These are phyloP conservation scores for Ceyx erithaca DNA, from an alignment of 2,797 vertebrate genomes.

Conservation along the genomic window DNA sequence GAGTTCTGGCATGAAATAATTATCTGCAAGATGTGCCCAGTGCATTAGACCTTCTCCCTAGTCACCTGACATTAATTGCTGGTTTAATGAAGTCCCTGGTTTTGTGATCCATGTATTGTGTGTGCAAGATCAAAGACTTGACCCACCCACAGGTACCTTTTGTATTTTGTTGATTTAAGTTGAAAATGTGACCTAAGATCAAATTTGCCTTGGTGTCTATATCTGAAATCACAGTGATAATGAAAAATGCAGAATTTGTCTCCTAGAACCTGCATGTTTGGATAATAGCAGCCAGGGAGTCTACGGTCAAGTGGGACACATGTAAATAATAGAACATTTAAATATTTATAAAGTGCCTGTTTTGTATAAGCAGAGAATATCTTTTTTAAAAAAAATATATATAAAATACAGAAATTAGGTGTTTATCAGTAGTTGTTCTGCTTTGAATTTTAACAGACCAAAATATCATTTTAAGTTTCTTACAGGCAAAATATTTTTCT, in stretches of 20 bases:
- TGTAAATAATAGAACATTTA: conserved; percentile 63
- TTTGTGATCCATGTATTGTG: conserved; percentile 15
- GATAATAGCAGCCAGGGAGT: neutral
- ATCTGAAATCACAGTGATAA: neutral
- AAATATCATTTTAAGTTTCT: neutral
- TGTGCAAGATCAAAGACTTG: conserved; percentile 47
- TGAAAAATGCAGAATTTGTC: neutral
- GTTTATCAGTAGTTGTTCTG: conserved; percentile 46
- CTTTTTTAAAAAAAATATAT: neutral
- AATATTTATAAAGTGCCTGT: conserved; percentile 62
- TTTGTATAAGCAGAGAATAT: conserved; percentile 48
- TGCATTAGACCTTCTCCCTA: conserved; percentile 37
- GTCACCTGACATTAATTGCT: conserved; percentile 62
- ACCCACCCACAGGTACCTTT: neutral
- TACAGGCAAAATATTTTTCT: neutral
- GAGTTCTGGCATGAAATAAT: neutral
- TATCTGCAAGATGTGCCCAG: neutral
- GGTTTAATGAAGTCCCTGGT: conserved; percentile 34
- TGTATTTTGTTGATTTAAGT: neutral
- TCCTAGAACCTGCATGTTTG: neutral
- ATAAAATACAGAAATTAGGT: conserved; percentile 38
- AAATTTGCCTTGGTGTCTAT: neutral
- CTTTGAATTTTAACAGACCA: conserved; percentile 3
- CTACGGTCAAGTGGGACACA: neutral
- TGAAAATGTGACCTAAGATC: neutral